Conservation (phyloP, 1,140 invertebrate species). For the Eciton burchellii region DNA sequence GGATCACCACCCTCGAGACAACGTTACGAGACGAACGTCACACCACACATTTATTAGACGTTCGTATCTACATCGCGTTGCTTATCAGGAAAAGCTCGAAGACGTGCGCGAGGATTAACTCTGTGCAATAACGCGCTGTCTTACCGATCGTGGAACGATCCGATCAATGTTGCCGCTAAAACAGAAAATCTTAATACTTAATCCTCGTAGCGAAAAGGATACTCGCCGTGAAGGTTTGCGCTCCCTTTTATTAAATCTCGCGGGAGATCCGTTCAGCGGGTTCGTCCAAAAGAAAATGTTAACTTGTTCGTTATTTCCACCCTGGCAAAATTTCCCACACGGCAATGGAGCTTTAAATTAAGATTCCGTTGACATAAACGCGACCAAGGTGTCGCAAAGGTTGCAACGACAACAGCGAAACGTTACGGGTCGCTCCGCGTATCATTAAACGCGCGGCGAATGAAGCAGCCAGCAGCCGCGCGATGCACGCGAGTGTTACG, state of each 20-base stretch:
- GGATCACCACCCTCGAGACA: conserved; percentile 77
- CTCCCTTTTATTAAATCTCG: no score
- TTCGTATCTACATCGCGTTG: conserved; percentile 27
- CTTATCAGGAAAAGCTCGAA: conserved; percentile 23
- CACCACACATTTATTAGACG: conserved; percentile 71
- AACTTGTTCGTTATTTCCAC: no score
- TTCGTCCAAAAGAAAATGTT: no score
- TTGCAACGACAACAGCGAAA: conserved; percentile 46
- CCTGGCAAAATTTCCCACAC: no score
- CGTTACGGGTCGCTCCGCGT: conserved; percentile 43
- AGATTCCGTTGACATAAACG: no score
- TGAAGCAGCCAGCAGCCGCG: conserved; percentile 28
- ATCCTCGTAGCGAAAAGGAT: no score
- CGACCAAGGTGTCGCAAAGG: not conserved
- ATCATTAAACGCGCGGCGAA: conserved; percentile 50
- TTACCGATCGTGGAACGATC: not conserved
- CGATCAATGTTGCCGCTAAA: not conserved
- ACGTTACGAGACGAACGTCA: conserved; percentile 72
- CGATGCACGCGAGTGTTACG: conserved; percentile 39
- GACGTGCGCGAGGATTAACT: conserved; percentile 31
- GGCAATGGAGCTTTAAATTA: no score
- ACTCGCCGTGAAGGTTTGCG: no score
- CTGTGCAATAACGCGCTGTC: not conserved
- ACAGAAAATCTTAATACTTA: no score
- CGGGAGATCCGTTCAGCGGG: no score